phyloP scores from a whole-genome alignment of 1,140 invertebrate genomes.

The Scaptomyza pallida region DNA sequence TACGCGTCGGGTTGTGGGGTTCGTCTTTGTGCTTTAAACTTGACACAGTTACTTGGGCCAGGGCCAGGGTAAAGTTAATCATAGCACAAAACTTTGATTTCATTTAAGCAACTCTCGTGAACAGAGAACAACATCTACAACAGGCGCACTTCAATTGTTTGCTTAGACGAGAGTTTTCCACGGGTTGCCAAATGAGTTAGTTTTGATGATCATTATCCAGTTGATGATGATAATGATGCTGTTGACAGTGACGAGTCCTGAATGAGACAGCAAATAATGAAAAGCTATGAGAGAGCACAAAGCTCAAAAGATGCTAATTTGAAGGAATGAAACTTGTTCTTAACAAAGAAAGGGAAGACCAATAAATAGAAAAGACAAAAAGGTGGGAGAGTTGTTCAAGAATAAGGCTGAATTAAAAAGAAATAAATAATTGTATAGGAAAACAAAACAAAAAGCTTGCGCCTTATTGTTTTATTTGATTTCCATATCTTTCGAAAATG shows the following conservation, averaged over 20 bases:
- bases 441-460: not conserved
- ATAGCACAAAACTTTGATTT: slow-evolving; percentile 64
- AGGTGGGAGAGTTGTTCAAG: slow-evolving; percentile 13
- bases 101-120: slow-evolving; percentile 58
- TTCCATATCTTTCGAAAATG: too few relatives aligned
- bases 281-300: slow-evolving; percentile 37
- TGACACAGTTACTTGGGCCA: slow-evolving; percentile 51
- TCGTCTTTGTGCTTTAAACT: slow-evolving; percentile 57
- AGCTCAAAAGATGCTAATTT: slow-evolving; percentile 48
- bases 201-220: not conserved
- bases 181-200: slow-evolving; percentile 39
- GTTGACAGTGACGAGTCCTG: slow-evolving; percentile 27
- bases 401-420: too few relatives aligned
- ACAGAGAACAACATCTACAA: slow-evolving; percentile 57
- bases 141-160: slow-evolving; percentile 59
- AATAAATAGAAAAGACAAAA: slow-evolving; percentile 5
- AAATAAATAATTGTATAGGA: too few relatives aligned
- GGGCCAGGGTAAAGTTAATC: slow-evolving; percentile 56
- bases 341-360: slow-evolving; percentile 2
- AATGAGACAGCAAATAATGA: slow-evolving; percentile 48
- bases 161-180: slow-evolving; percentile 56
- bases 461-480: too few relatives aligned
- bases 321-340: slow-evolving; percentile 27
- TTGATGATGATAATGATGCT: slow-evolving; percentile 12
- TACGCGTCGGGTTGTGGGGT: not conserved